These are phyloP conservation scores for Sminthurinus signatus DNA, from an alignment of 1,140 invertebrate genomes.

Conservation along the genomic window DNA sequence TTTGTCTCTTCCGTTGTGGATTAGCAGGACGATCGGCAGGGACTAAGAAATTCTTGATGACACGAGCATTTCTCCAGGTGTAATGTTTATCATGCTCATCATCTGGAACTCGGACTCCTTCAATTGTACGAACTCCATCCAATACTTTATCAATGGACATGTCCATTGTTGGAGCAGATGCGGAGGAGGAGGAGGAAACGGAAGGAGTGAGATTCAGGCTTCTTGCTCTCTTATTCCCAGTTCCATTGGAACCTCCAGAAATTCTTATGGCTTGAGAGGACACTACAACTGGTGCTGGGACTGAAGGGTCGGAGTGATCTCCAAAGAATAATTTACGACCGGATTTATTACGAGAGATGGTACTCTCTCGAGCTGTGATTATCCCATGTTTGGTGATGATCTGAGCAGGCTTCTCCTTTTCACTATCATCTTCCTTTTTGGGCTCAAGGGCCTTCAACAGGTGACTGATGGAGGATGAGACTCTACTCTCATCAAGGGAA, in stretches of 20 bases:
- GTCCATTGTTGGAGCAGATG: too few species aligned
- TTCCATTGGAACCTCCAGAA: not conserved
- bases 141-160: too few species aligned
- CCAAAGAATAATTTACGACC: conserved; percentile 6
- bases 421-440: too few species aligned
- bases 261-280: conserved; percentile 31
- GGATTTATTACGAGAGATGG: not conserved
- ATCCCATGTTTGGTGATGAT: conserved; percentile 5
- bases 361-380: not conserved
- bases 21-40: conserved; percentile 44
- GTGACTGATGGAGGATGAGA: conserved; percentile 15
- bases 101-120: conserved; percentile 71
- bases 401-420: not conserved
- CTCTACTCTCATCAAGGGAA: not conserved
- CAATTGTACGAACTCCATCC: conserved; percentile 70
- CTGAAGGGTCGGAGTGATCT: not conserved
- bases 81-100: conserved; percentile 68
- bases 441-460: conserved; percentile 6
- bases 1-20: conserved; percentile 27
- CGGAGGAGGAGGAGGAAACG: too few species aligned
- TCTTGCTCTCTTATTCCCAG: conserved; percentile 4
- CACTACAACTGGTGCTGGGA: conserved; percentile 25
- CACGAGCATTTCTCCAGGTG: conserved; percentile 75
- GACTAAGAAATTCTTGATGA: conserved; percentile 70
- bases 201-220: not conserved